Base-by-base conservation (phyloP, 37 sponge, comb jelly and placozoan genomes). In the Tethya wilhelma region DNA sequence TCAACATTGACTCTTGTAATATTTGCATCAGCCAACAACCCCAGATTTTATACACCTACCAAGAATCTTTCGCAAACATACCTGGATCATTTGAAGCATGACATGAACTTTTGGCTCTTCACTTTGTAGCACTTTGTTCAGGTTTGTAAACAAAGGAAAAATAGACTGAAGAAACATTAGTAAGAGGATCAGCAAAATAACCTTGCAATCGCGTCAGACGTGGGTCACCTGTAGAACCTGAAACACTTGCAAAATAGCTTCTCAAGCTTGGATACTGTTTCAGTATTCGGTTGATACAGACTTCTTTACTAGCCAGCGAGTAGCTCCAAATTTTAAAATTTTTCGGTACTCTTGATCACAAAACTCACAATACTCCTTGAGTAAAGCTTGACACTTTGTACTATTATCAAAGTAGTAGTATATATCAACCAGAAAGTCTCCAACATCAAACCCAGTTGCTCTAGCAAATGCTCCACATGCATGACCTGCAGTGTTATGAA, bases 381-480 rank as follows among this genome's bases (percentile, higher is more conserved):
- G 53, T 41, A 38, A n/a, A 31, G 23, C 64, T 45, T 82, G 42
- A 25, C 64, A 72, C n/a, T 82, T 82, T 1, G 73, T 82, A 3
- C 74, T 71, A 11, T 82, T 82, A 37, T 82, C 83, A 25, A 82
- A 82, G 53, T n/a, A 82, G 57, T 83, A 83, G 30, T n/a, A 64
- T 4, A 77, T 29, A 56, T 84, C 85, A 8, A 84, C 71, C 0
- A 31, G 11, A 25, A 78, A 70, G 46, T 74, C 75, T 26, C 53
- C 60, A 29, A 74, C 30, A 43, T 57, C 60, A 74, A 55, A 72
- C 56, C 73, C 56, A 29, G 73, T 72, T 20, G 44, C 73, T 72
- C 40, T 31, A 72, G 73, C 49, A 42, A 72, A 46, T 74, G 60
- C 46, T 36, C 30, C 9, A 12, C 59, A n/a, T 45, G 59, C 75